These are phyloP conservation scores for Argopecten irradians DNA, from an alignment of 1,140 invertebrate species.

Conservation along the genomic window DNA sequence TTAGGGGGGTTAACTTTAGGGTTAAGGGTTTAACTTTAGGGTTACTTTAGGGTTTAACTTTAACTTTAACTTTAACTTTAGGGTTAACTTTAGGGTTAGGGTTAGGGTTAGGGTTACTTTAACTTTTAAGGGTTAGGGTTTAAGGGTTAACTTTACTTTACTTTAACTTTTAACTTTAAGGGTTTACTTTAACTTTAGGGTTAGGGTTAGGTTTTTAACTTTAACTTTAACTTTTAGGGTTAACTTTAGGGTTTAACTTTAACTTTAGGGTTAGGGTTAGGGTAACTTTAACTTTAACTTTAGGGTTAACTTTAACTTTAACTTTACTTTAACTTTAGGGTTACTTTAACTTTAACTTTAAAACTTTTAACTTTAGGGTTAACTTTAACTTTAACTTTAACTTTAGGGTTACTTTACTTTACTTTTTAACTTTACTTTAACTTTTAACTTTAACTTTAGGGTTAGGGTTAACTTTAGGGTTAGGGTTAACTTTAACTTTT, in stretches of 20 bases:
- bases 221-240: no score
- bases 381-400: constrained; percentile 41
- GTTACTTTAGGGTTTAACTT: no score
- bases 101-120: constrained; percentile 46
- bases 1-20: no score
- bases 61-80: no score
- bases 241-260: constrained; percentile 57
- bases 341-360: constrained; percentile 53
- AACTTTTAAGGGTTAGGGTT: constrained; percentile 51
- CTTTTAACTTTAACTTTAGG: constrained; percentile 40
- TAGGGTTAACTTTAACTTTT: no score
- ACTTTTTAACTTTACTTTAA: constrained; percentile 50
- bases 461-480: constrained; percentile 49
- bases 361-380: constrained; percentile 51
- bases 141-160: no score
- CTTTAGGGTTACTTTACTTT: constrained; percentile 46
- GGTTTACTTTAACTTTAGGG: constrained; percentile 55
- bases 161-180: no score
- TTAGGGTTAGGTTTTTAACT: constrained; percentile 56
- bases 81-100: constrained; percentile 29
- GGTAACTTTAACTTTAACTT: constrained; percentile 41
- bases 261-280: constrained; percentile 57
- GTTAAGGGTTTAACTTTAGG: constrained; percentile 45
- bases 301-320: constrained; percentile 46
- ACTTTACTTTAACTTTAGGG: constrained; percentile 46